Base-by-base conservation (phyloP, 2,797 vertebrate species). In the Syngnathus rostellatus region DNA sequence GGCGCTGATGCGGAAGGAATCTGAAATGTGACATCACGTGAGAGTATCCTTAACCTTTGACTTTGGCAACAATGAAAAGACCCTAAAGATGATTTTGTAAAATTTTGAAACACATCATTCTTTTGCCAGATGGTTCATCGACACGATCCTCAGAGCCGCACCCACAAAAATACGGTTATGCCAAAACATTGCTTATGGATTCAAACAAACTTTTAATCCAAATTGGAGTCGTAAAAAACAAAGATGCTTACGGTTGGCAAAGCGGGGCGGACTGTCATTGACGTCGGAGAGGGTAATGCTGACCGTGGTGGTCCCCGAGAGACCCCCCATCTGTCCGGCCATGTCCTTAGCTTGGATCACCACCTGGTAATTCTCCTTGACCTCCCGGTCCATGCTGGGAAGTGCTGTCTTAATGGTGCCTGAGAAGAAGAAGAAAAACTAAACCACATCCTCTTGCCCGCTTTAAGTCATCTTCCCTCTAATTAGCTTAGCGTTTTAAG, bases 321-420 rank as follows among this genome's bases (percentile, higher is more conserved):
- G 80, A 6, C 97, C 97, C 0, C 97, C 97, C 95, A 97, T 98
- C 88, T 99, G 97, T 48, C 97, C 97, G 0, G 95, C 97, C 97
- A 99, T 99, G 86, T 99, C 97, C 65, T 98, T 99, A 9, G 97
- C 97, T 78, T 99, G 97, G 82, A 98, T 98, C 69, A 99, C 94
- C 61, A 99, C 95, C 88, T 98, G 95, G 78, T 98, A 99, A 31
- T 94, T 90, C 17, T 98, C 96, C 69, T 92, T 92, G 39, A 97
- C 94, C 87, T 99, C 97, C 77, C 97, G 89, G 81, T 95, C 95
- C 97, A 99, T 99, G 69, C 95, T 94, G 0, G 95, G 93, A 23
- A 99, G 88, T n/a, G 96, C 95, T 7, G 96, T 99, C 86, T 93
- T 94, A 83, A 99, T 96, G 63, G 95, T 86, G 31, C 97, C 97